phyloP scores from a whole-genome alignment of 2,797 vertebrate genomes.

The Rhadinocentrus ornatus region DNA sequence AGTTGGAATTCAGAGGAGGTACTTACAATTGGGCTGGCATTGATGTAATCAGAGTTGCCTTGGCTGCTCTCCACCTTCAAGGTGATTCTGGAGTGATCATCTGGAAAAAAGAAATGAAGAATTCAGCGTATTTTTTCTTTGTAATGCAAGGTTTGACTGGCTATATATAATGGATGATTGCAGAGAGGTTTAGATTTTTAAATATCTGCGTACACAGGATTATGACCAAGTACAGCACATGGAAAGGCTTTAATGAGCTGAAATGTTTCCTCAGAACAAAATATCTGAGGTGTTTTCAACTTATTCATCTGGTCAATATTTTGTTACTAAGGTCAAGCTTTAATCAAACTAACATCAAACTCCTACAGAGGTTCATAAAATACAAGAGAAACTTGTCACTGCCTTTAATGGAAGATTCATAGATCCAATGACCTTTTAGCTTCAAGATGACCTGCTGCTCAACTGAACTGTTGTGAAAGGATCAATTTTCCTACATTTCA shows the following conservation, averaged over 20 bases:
- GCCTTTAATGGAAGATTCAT: background rate
- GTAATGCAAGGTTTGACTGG: background rate
- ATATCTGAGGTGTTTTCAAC: background rate
- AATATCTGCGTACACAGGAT: background rate
- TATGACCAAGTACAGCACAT: background rate
- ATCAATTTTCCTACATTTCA: background rate
- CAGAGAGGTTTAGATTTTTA: background rate
- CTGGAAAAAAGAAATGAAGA: slow-evolving; percentile 76
- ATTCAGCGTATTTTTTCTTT: slow-evolving; percentile 23
- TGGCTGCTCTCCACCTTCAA: slow-evolving; percentile 92
- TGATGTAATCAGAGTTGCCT: slow-evolving; percentile 94
- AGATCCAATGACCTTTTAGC: background rate
- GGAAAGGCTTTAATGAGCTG: slow-evolving; percentile 4
- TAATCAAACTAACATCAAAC: background rate
- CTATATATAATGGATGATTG: background rate
- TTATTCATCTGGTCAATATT: background rate
- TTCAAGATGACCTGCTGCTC: background rate
- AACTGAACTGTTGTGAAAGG: background rate
- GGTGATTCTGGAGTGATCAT: slow-evolving; percentile 94
- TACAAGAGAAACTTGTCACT: background rate
- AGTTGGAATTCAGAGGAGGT: slow-evolving; percentile 56
- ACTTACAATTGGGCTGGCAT: slow-evolving; percentile 97
- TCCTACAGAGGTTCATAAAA: background rate
- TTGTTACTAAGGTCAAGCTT: background rate
- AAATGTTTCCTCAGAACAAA: background rate